These are phyloP conservation scores for Aethina tumida DNA, from an alignment of 1,140 invertebrate species.

Conservation along the genomic window DNA sequence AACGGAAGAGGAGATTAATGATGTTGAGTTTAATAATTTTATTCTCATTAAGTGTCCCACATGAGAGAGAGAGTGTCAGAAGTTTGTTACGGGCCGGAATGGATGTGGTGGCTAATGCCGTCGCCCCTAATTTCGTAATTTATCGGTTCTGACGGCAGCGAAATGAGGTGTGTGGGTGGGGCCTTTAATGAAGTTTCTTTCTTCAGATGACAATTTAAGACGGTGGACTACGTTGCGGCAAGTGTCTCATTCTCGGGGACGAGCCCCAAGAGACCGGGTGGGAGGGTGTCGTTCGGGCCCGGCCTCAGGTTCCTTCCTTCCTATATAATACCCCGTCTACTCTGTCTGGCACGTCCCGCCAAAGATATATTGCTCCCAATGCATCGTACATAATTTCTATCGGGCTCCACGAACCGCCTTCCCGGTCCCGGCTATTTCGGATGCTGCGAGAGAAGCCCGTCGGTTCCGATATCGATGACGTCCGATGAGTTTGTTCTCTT, in stretches of 20 bases:
- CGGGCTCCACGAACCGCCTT: slow-evolving; percentile 23
- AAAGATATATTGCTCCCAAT: slow-evolving; percentile 35
- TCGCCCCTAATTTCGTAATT: not conserved
- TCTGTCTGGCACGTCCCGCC: slow-evolving; percentile 35
- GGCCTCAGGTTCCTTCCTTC: slow-evolving; percentile 32
- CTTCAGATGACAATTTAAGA: slow-evolving; percentile 33
- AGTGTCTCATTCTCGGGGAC: slow-evolving; percentile 34
- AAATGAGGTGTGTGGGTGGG: slow-evolving; percentile 8
- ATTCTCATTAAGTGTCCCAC: not conserved
- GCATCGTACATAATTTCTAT: slow-evolving; percentile 37
- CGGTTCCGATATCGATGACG: too few relatives aligned
- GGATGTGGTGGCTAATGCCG: not conserved
- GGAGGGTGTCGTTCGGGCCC: slow-evolving; percentile 12
- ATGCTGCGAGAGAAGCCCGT: too few relatives aligned
- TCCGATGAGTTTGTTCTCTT: too few relatives aligned
- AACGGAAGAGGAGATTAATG: not conserved
- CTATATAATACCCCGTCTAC: slow-evolving; percentile 35
- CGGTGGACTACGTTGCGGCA: slow-evolving; percentile 25
- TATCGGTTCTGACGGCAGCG: not conserved
- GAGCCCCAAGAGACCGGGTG: slow-evolving; percentile 29
- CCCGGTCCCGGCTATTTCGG: slow-evolving; percentile 1
- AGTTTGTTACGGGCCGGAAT: not conserved
- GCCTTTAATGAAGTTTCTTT: slow-evolving; percentile 32
- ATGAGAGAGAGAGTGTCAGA: not conserved
- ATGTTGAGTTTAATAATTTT: not conserved